These are phyloP conservation scores for Macaria notata DNA, from an alignment of 2,888 invertebrate genomes.

Conservation along the genomic window DNA sequence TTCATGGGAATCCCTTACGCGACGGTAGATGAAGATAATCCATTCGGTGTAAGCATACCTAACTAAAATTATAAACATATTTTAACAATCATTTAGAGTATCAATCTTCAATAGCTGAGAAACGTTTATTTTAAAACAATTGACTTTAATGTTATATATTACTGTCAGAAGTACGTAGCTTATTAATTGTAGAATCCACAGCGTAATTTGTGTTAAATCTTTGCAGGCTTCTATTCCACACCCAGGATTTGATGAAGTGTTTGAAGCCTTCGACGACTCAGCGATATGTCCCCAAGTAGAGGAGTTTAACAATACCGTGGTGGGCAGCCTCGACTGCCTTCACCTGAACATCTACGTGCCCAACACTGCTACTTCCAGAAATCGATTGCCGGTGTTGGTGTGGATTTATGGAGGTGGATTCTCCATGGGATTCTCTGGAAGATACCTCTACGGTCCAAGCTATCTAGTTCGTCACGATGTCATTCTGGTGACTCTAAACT, in stretches of 20 bases:
- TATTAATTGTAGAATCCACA: no score
- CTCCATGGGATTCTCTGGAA: constrained; percentile 41
- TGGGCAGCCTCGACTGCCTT: constrained; percentile 52
- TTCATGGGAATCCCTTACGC: constrained; percentile 64
- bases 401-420: constrained; percentile 58
- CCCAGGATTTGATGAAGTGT: constrained; percentile 45
- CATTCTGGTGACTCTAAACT: constrained; percentile 57
- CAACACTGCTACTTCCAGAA: constrained; percentile 41
- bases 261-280: constrained; percentile 55
- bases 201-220: background rate
- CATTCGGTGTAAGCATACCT: constrained; percentile 53
- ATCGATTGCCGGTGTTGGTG: constrained; percentile 51
- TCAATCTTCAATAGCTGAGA: no score
- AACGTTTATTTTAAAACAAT: no score
- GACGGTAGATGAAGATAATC: constrained; percentile 46
- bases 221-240: constrained; percentile 47
- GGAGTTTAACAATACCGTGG: constrained; percentile 38
- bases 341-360: constrained; percentile 57
- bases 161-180: no score
- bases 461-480: constrained; percentile 53
- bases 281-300: constrained; percentile 54
- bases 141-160: no score
- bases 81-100: no score
- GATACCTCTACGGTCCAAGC: constrained; percentile 46
- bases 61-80: no score